These are phyloP conservation scores for Larimichthys crocea DNA, from an alignment of 2,113 vertebrate genomes.

Conservation along the genomic window DNA sequence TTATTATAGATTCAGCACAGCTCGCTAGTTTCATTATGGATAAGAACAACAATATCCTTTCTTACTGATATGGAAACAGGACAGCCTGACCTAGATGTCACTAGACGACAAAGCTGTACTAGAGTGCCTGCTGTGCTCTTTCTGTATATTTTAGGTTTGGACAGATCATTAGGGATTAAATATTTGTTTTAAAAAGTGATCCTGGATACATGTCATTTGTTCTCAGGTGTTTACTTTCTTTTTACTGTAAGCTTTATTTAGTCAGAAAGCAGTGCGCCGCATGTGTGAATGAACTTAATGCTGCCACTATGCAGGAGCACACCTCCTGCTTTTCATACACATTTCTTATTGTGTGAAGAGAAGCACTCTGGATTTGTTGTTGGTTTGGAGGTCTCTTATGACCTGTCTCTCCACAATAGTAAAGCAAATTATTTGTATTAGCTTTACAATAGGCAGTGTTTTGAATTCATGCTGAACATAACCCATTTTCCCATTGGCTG, in stretches of 20 bases:
- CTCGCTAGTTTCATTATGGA: neutral
- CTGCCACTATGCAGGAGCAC: neutral
- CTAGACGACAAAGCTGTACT: too few relatives aligned
- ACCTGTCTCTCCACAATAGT: neutral
- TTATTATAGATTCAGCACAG: neutral
- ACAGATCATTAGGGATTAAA: neutral
- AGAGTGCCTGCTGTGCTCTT: neutral
- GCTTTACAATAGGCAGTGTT: neutral
- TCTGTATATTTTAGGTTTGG: neutral
- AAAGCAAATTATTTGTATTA: constrained; percentile 5
- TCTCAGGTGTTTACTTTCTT: neutral
- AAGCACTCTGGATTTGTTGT: neutral
- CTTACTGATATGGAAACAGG: neutral
- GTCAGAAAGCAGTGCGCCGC: neutral
- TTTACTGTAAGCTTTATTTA: too few relatives aligned
- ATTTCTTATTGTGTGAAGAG: neutral
- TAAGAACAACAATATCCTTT: neutral
- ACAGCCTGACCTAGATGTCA: too few relatives aligned
- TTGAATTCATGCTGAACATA: neutral
- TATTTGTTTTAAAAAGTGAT: neutral
- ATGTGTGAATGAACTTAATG: neutral
- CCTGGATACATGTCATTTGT: neutral
- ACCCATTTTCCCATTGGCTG: neutral
- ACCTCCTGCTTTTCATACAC: neutral
- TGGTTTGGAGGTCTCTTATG: neutral